Base-by-base conservation (phyloP, 2,888 invertebrate genomes). In the Xestia xanthographa region DNA sequence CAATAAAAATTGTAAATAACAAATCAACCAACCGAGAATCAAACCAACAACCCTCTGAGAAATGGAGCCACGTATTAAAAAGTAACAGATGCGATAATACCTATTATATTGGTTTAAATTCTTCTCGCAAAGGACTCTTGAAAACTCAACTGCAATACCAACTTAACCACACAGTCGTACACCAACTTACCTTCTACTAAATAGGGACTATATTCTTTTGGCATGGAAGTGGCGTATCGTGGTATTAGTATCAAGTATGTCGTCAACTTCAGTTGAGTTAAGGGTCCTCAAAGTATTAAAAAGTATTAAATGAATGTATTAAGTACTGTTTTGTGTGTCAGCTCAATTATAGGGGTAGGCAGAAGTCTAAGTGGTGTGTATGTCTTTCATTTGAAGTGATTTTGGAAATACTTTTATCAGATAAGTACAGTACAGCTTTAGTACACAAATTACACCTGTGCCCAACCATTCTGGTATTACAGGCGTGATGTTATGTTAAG, bases 11-110 rank as follows among this genome's bases (percentile, higher is more conserved):
- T 5, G 11, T 43, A 45, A 8, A 26, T 12, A 58, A 70, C 1
- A 77, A 66, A 66, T 67, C 6, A 50, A 63, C 45, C 12, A 75
- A 80, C 45, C 63, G 9, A 45, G 81, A 75, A 75, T 45, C 75
- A 5, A 80, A 82, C 75, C 50, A 41, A 45, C 53, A 12, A 29
- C 67, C 67, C 82, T 72, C 84, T 79, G 66, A 45, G 43, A 34
- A 65, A 74, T 14, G 22, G 65, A 73, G 60, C 65, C 29, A 50
- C 43, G 43, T 26, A 65, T 65, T 66, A 26, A 74, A 83, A 77
- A 62, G 83, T 73, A 87, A 86, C 86, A 88, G 88, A 88, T 88
- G 88, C 68, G 82, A 72, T 85, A 87, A 85, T 79, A 71, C 72
- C 79, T 67, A 84, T 83, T 84, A 77, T 72, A 86, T 80, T 77